These are phyloP conservation scores for Troides helena DNA, from an alignment of 2,888 invertebrate genomes.

Conservation along the genomic window DNA sequence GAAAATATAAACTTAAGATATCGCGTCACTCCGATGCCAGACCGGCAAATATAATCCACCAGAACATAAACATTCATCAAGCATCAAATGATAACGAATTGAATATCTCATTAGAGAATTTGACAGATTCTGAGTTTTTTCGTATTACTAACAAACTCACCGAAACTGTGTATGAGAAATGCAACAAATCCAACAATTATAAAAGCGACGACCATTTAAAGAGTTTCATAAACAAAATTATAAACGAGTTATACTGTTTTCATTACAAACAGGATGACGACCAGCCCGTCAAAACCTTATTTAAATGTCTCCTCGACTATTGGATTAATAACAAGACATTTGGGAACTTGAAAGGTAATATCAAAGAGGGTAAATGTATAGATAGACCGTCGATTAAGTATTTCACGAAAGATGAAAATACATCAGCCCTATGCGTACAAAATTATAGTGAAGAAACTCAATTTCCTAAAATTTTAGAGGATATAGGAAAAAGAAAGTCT, in stretches of 20 bases:
- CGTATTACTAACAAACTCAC: conserved; percentile 58
- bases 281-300: conserved; percentile 58
- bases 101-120: conserved; percentile 45
- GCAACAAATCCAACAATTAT: conserved; percentile 31
- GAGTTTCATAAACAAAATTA: conserved; percentile 50
- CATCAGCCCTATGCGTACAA: conserved; percentile 47
- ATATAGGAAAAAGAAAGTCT: conserved; percentile 32
- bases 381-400: conserved; percentile 50
- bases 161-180: conserved; percentile 48
- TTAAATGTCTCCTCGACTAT: conserved; percentile 59
- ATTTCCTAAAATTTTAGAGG: conserved; percentile 43
- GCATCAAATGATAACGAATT: conserved; percentile 37
- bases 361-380: conserved; percentile 45
- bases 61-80: conserved; percentile 34
- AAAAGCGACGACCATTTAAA: conserved; percentile 36
- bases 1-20: conserved; percentile 42
- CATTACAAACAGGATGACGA: conserved; percentile 42
- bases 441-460: conserved; percentile 54
- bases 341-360: conserved; percentile 35
- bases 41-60: conserved; percentile 28
- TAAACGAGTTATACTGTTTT: conserved; percentile 56
- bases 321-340: conserved; percentile 57
- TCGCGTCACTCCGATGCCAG: conserved; percentile 31
- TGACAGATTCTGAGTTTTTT: conserved; percentile 49
- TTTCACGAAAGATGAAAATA: conserved; percentile 54